Conservation (phyloP, 2,888 invertebrate species). For the Sinodicranocentrus sp. region DNA sequence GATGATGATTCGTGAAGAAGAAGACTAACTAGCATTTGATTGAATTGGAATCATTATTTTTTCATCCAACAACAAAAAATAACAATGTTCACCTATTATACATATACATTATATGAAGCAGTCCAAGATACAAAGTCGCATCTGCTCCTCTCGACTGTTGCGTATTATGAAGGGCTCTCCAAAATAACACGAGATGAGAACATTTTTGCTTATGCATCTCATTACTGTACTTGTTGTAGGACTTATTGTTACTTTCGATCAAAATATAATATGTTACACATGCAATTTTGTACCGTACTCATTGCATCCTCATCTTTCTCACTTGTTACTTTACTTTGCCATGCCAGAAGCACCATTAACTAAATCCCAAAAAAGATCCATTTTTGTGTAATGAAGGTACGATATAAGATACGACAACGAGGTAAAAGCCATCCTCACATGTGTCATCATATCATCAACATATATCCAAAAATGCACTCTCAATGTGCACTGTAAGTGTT, state of each 20-base stretch:
- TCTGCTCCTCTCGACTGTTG: neutral
- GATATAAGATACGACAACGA: conserved; percentile 1
- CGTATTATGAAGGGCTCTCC: conserved; percentile 5
- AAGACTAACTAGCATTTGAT: conserved; percentile 16
- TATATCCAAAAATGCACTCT: neutral
- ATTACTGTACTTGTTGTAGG: conserved; percentile 13
- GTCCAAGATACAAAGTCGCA: neutral
- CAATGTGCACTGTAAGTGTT: neutral
- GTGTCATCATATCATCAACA: conserved; percentile 30
- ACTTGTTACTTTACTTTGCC: conserved; percentile 12
- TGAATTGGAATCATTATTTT: conserved; percentile 28
- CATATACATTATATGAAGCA: neutral
- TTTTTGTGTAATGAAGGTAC: conserved; percentile 16
- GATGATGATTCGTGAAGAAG: conserved; percentile 5
- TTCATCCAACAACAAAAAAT: neutral
- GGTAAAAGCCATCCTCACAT: conserved; percentile 19
- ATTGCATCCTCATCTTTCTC: conserved; percentile 18
- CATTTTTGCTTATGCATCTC: conserved; percentile 21
- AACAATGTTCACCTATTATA: conserved; percentile 2
- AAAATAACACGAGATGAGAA: conserved; percentile 9
- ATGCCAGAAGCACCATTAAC: neutral
- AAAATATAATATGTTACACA: neutral
- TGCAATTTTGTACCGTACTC: neutral
- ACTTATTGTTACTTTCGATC: conserved; percentile 2
- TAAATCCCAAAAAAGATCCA: conserved; percentile 23